A percentile compares a stretch with the other conserved stretches of the same genome.
phyloP scores from a whole-genome alignment of 2,888 invertebrate species.

The Omphaloscelis lunosa region DNA sequence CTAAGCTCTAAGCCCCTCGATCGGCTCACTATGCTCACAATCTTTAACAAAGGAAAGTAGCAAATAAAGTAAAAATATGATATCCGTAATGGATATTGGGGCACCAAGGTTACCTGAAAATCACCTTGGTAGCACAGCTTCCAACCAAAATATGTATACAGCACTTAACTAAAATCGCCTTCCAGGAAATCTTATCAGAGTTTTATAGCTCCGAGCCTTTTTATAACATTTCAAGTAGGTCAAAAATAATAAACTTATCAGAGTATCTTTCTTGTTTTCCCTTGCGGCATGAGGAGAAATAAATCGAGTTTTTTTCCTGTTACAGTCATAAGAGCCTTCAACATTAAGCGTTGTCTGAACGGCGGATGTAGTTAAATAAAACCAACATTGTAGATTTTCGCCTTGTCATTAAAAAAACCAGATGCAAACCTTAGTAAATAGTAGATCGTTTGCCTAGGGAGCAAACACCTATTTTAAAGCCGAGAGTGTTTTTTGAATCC shows the following conservation, averaged over 20 bases:
- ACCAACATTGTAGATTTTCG: neutral
- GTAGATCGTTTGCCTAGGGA: too few species aligned
- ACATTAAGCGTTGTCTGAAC: neutral
- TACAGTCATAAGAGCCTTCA: slow-evolving; percentile 1
- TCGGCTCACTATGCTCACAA: slow-evolving; percentile 5
- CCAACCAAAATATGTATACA: slow-evolving; percentile 23
- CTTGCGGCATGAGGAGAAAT: slow-evolving; percentile 21
- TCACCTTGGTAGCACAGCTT: slow-evolving; percentile 17
- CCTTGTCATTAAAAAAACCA: neutral
- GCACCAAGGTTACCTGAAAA: slow-evolving; percentile 22
- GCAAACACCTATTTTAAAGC: too few species aligned
- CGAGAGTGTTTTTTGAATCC: too few species aligned
- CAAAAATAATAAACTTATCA: slow-evolving; percentile 41
- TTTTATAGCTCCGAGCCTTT: slow-evolving; percentile 40
- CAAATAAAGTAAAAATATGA: slow-evolving; percentile 19
- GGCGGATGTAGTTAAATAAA: slow-evolving; percentile 1
- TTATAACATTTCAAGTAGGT: slow-evolving; percentile 35
- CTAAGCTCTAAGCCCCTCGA: slow-evolving; percentile 21
- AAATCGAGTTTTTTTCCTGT: slow-evolving; percentile 24
- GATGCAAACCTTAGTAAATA: neutral
- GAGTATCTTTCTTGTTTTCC: slow-evolving; percentile 28
- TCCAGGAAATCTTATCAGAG: slow-evolving; percentile 40
- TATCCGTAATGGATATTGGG: slow-evolving; percentile 19
- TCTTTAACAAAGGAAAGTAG: slow-evolving; percentile 21
- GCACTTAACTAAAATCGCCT: slow-evolving; percentile 26